Evolutionary conservation across 2,113 vertebrate species (phyloP), one percentile per base, ranked within the genome.

Genomic region (Hippocampus zosterae): DNA sequence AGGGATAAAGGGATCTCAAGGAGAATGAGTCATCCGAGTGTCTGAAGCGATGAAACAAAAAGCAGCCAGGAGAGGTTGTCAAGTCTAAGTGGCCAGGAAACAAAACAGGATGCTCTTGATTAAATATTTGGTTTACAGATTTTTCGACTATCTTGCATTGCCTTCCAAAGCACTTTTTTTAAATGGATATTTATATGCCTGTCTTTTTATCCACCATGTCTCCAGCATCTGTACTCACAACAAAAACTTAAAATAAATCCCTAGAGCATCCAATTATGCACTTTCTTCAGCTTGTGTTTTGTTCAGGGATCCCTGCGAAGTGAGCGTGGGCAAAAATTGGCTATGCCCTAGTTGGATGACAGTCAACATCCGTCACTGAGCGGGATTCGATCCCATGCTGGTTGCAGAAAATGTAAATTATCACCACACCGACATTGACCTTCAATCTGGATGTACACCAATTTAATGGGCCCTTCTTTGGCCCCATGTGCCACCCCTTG

Each of bases 21-120:
- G 67, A 79, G 80, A 85, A 80, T 80, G 37, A 75, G 83, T 87
- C 78, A 84, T 78, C 64, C 65, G 69, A 72, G 78, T 48, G 59
- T 59, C 60, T 48, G 67, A 60, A 18, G 57, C 15, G 27, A 33
- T 15, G 13, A 18, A 33, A 57, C 55, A 57, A 60, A 60, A 15
- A 60, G 29, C 15, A 9, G 27, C 18, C 12, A 33, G 27, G 27
- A 33, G 27, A 33, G 27, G 27, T 60, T 60, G 27, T 60, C 57
- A 33, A 60, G 27, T 65, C 62, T 55, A 63, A 71, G 76, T 46
- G 71, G 70, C 67, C 56, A 46, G 71, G 50, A 76, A 56, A 48
- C 33, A 56, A 27, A 57, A 57, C 55, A 57, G 52, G 25, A 57
- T 57, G 55, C 23, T 57, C 27, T 33, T 18, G 6, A 59, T 60